Conservation (phyloP, 2,797 vertebrate species). For the Hoplostethus atlanticus region DNA sequence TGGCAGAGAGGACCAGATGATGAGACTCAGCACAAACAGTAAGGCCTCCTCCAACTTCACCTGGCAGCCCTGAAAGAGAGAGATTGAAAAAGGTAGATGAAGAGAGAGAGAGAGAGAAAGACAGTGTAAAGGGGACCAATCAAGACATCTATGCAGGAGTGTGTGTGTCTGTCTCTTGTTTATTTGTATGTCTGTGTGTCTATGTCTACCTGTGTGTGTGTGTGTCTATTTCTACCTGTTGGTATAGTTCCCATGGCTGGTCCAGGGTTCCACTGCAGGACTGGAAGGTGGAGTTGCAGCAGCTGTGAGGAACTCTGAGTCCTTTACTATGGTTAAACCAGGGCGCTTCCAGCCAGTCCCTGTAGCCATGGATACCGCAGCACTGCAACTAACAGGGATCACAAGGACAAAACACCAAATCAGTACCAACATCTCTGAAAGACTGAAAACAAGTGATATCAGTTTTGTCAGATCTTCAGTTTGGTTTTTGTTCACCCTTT, state of each 20-base stretch:
- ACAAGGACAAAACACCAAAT: background rate
- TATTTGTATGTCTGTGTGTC: background rate
- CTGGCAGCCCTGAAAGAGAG: conserved; percentile 73
- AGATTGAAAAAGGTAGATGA: background rate
- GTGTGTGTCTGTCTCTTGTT: background rate
- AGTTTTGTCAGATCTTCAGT: too few relatives aligned
- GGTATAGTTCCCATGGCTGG: conserved; percentile 58
- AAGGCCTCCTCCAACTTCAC: conserved; percentile 57
- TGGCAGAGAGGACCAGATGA: conserved; percentile 46
- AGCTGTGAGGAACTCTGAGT: conserved; percentile 69
- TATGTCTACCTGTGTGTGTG: conserved; percentile 51
- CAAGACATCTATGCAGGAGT: background rate
- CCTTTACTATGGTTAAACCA: conserved; percentile 72
- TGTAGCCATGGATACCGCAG: conserved; percentile 75
- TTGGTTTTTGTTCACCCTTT: too few relatives aligned
- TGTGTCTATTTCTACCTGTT: conserved; percentile 50
- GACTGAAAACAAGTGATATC: too few relatives aligned
- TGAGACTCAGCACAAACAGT: conserved; percentile 52
- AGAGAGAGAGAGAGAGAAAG: background rate
- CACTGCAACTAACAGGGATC: conserved; percentile 66
- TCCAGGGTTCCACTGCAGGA: conserved; percentile 65
- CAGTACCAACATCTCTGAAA: too few relatives aligned
- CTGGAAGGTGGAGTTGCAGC: conserved; percentile 70
- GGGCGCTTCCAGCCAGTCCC: conserved; percentile 72
- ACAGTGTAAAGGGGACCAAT: background rate